Percentiles rank a stretch among this genome's conserved stretches.
phyloP scores from a whole-genome alignment of 2,113 vertebrate genomes.

The Silurus meridionalis region DNA sequence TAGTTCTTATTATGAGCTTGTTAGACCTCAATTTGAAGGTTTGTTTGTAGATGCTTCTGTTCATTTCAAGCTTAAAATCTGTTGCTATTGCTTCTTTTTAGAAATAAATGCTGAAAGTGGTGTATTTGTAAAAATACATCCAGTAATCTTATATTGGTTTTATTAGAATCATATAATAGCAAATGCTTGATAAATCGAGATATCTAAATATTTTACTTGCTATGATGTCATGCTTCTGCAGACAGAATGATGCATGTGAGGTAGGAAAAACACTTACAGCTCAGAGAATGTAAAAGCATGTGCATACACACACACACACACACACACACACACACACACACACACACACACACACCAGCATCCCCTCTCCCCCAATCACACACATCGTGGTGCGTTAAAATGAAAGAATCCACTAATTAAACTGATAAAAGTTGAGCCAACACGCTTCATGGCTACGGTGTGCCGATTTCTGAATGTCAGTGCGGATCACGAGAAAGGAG shows the following conservation, averaged over 20 bases:
- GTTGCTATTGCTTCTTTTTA: neutral
- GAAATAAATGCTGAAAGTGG: no score
- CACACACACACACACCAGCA: neutral
- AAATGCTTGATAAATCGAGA: neutral
- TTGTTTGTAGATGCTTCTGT: neutral
- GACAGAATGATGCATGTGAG: neutral
- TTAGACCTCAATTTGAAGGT: neutral
- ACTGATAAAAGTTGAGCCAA: slow-evolving; percentile 76
- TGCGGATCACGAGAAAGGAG: slow-evolving; percentile 59
- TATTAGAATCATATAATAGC: neutral
- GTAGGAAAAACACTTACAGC: neutral
- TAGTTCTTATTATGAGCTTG: neutral
- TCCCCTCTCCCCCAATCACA: neutral
- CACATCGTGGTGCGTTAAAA: slow-evolving; percentile 55
- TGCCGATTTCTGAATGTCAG: slow-evolving; percentile 61
- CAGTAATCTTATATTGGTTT: neutral
- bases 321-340: neutral
- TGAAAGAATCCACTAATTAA: slow-evolving; percentile 77
- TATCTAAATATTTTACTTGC: neutral
- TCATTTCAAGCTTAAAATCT: neutral
- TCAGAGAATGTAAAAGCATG: neutral
- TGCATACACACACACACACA: neutral
- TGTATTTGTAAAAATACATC: neutral
- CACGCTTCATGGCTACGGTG: slow-evolving; percentile 71
- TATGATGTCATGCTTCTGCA: no score